Conservation (phyloP, 1,140 invertebrate genomes). For the Drosophila biarmipes region DNA sequence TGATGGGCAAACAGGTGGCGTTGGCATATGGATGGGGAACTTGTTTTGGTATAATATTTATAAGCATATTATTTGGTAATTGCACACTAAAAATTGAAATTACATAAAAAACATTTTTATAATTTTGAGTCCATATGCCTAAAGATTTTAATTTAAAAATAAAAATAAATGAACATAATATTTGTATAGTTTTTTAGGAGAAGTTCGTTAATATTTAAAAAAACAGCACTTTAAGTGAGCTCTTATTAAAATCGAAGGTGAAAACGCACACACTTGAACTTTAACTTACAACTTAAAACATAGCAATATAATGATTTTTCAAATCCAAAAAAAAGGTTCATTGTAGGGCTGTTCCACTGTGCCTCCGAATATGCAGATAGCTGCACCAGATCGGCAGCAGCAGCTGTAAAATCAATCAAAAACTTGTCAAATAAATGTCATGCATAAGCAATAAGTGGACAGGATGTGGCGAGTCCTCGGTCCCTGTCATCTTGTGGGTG, state of each 20-base stretch:
- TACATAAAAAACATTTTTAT: no score
- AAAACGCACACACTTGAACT: no score
- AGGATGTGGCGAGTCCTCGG: constrained; percentile 55
- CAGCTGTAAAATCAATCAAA: constrained; percentile 83
- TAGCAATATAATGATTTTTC: no score
- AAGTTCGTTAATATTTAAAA: neutral
- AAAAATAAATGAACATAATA: neutral
- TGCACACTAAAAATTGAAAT: no score
- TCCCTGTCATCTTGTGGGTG: constrained; percentile 52
- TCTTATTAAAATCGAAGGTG: no score
- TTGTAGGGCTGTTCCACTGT: constrained; percentile 3
- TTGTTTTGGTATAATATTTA: no score
- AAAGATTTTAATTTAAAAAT: neutral
- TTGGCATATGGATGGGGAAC: neutral
- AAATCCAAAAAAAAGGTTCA: neutral
- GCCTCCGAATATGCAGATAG: constrained; percentile 10
- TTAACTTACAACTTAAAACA: neutral
- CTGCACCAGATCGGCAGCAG: constrained; percentile 24
- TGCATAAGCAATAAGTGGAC: constrained; percentile 68
- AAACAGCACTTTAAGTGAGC: no score
- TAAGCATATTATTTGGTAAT: no score
- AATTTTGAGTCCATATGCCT: no score
- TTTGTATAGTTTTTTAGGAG: neutral
- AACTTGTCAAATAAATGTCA: constrained; percentile 83
- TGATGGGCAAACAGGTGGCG: neutral